Base-by-base conservation (phyloP, 2,888 invertebrate species). In the Tenodera sinensis region DNA sequence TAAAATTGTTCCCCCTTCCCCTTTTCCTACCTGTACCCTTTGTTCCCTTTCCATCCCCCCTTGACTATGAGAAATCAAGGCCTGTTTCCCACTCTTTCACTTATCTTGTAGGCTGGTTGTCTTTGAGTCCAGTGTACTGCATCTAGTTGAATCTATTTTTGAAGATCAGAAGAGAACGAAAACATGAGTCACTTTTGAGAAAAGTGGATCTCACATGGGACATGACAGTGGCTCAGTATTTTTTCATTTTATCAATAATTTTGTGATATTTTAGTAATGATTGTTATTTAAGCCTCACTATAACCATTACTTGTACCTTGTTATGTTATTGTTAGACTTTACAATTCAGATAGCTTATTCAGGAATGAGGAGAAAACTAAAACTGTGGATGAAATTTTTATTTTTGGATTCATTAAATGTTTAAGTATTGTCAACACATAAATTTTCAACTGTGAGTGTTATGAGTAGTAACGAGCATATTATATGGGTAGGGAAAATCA, bases 211-310 rank as follows among this genome's bases (percentile, higher is more conserved):
- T 91, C 91, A 89, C 90, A 90, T 90, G 89, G 92, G 92, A 92
- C 92, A 93, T 92, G 92, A 92, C 92, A 92, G 93, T 93, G 93
- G 93, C 93, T 93, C 93, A 93, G 93, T 93, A 93, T 93, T 93
- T 93, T 94, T 93, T 94, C 93, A 93, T 93, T 94, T 94, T 93
- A 93, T 94, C 93, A 93, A 94, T 90, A 90, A 91, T 94, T 94
- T 94, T 94, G 94, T 94, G 94, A 94, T 94, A 94, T 94, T 94
- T 94, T 94, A 94, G 93, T 94, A 94, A 94, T 90, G 93, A 93
- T 94, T 94, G 94, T 94, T 94, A 94, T 94, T 94, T 94, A 94
- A 94, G 94, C 94, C 93, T 94, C 94, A 94, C 93, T 94, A 94
- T 93, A 91, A 91, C 91, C 91, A 91, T 91, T 92, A 91, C 91